Conservation (phyloP, 2,888 invertebrate genomes). For the Antitype chi region DNA sequence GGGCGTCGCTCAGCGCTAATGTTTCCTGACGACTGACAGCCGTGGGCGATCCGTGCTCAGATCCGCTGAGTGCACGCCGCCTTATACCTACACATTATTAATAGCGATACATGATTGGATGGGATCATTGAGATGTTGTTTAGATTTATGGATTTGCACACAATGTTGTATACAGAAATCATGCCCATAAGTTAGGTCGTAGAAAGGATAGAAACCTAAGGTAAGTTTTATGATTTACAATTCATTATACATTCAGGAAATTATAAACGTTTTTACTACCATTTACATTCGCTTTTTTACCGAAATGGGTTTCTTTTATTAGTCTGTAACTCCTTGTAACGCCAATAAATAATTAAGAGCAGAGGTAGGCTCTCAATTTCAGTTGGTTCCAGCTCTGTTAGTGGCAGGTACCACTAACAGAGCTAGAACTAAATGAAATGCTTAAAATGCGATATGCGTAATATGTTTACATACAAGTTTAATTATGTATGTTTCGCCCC, state of each 20-base stretch:
- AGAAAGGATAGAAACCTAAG: neutral
- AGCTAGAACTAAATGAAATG: neutral
- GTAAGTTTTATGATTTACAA: neutral
- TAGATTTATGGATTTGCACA: constrained; percentile 10
- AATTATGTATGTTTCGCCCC: too few species aligned
- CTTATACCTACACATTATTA: constrained; percentile 1
- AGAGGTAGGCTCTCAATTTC: too few species aligned
- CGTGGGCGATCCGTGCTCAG: constrained; percentile 23
- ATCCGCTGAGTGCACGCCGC: neutral
- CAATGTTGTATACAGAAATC: neutral
- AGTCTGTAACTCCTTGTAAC: neutral
- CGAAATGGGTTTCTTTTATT: neutral
- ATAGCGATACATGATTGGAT: constrained; percentile 3
- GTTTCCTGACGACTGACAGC: constrained; percentile 47
- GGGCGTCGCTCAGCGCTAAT: constrained; percentile 41
- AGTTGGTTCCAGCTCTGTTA: neutral
- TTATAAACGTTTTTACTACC: neutral
- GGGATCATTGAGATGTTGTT: constrained; percentile 2
- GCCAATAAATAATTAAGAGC: constrained; percentile 3
- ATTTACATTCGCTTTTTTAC: neutral
- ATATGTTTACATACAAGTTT: neutral
- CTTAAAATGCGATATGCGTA: neutral
- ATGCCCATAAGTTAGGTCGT: neutral
- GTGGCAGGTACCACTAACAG: neutral
- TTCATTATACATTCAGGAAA: neutral